Evolutionary conservation across 1,140 invertebrate species (phyloP), one percentile per base, ranked within the genome.

Genomic region (Proales similis): DNA sequence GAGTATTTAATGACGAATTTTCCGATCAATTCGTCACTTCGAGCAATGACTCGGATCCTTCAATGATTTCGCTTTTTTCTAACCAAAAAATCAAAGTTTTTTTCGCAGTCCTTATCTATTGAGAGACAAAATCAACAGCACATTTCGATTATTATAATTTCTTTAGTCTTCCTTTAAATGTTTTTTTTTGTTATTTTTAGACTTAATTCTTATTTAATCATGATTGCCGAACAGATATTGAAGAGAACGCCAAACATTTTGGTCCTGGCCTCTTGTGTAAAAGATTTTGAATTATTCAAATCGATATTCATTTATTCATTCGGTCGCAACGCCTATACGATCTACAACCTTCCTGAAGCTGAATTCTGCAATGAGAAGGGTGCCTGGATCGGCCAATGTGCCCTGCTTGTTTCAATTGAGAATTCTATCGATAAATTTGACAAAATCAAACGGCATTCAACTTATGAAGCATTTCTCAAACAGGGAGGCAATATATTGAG

Each of bases 271-370:
- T 36, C 39, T 9, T 36, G 45, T 26, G 33, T 27, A 26, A 57
- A 57, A 14, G 51, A 57, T 24, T 57, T 42, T 19, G 45, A 43
- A 20, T 42, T 26, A 17, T 11, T 57, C 30, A 57, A 57, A 24
- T 7, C 7, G 2, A 42, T 42, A 42, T 11, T 57, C 0, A 14
- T 29, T 14, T 9, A 20, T 1, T 30, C 45, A n/a, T 14, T 57
- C 0, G 51, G 51, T n/a, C 29, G 12, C 29, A 26, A 57, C 20
- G 39, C 51, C 1, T 57, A 57, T 11, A 57, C 51, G 12, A 42
- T 57, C 22, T 57, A 57, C 22, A 39, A 42, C 12, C 24, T 57
- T 14, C 39, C 4, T 26, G 12, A n/a, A 19, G 12, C 9, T 42
- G 51, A 57, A 17, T 57, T 57, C 7, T 4, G 17, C 3, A 57